A percentile compares a stretch with the other conserved stretches of the same genome.
Evolutionary conservation across 37 sponge, comb jelly and placozoan species (phyloP).

Genomic region (Cladorhizidae sp.): DNA sequence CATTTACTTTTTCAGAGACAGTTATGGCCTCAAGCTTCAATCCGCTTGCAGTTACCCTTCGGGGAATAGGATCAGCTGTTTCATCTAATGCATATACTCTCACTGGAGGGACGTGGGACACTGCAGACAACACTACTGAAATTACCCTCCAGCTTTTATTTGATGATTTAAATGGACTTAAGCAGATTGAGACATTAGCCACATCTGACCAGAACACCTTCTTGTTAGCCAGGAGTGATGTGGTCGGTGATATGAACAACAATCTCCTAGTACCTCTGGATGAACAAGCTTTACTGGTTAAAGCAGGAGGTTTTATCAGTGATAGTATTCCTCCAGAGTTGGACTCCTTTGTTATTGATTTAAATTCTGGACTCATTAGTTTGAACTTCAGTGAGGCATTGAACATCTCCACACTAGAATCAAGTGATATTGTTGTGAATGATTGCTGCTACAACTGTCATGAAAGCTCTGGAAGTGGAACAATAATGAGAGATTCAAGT

Average conservation of each 20-base stretch:
- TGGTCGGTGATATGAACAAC: conserved; percentile 67
- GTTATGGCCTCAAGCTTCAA: conserved; percentile 66
- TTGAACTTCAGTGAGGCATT: conserved; percentile 87
- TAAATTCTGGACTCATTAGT: conserved; percentile 66
- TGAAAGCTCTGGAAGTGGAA: neutral
- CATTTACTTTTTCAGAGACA: conserved; percentile 82
- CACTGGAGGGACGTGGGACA: conserved; percentile 47
- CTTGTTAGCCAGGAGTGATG: conserved; percentile 30
- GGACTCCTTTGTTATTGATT: conserved; percentile 57
- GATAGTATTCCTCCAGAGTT: conserved; percentile 67
- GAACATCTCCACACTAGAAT: conserved; percentile 66
- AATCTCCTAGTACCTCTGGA: conserved; percentile 35
- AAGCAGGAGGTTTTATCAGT: conserved; percentile 4
- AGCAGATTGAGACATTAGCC: conserved; percentile 57
- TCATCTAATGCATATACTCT: conserved; percentile 38
- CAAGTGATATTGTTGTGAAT: conserved; percentile 56
- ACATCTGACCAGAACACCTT: conserved; percentile 58
- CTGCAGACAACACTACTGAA: conserved; percentile 17
- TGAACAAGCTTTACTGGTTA: conserved; percentile 29
- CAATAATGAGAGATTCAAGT: conserved; percentile 18
- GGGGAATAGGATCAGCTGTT: neutral
- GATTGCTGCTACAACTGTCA: conserved; percentile 71
- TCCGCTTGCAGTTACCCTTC: conserved; percentile 51
- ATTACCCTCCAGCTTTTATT: conserved; percentile 46
- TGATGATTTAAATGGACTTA: conserved; percentile 81